phyloP scores from a whole-genome alignment of 2,113 vertebrate species.

The Toxotes chatareus region DNA sequence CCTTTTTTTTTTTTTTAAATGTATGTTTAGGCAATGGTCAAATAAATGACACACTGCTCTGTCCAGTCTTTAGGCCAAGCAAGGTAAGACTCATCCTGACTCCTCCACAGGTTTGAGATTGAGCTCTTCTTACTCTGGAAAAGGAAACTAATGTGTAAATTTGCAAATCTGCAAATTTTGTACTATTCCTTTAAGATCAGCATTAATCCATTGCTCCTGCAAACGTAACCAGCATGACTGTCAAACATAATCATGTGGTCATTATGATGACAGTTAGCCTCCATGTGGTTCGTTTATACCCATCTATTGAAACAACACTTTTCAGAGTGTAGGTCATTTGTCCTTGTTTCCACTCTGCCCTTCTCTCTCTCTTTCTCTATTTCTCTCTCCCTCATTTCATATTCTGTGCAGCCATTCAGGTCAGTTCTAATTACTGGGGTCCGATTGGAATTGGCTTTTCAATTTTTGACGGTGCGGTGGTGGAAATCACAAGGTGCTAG shows the following conservation, averaged over 20 bases:
- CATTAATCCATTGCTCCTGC: background rate
- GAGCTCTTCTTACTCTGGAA: background rate
- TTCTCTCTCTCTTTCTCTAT: conserved; percentile 25
- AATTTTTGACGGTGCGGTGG: conserved; percentile 76
- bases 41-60: background rate
- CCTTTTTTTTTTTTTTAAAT: too few relatives aligned
- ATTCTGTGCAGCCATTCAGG: conserved; percentile 76
- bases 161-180: background rate
- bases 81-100: background rate
- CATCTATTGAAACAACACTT: conserved; percentile 18
- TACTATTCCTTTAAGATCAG: background rate
- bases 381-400: conserved; percentile 60
- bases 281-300: conserved; percentile 14
- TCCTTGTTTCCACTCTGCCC: conserved; percentile 64
- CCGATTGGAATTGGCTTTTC: conserved; percentile 85
- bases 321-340: conserved; percentile 60
- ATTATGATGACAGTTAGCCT: conserved; percentile 29
- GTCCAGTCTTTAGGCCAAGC: background rate
- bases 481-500: conserved; percentile 70
- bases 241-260: conserved; percentile 46
- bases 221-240: conserved; percentile 8
- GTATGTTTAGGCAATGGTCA: too few relatives aligned
- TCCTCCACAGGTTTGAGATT: background rate
- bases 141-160: background rate
- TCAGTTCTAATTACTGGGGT: conserved; percentile 83